Conservation (phyloP, 2,113 vertebrate species). For the Nerophis ophidion region DNA sequence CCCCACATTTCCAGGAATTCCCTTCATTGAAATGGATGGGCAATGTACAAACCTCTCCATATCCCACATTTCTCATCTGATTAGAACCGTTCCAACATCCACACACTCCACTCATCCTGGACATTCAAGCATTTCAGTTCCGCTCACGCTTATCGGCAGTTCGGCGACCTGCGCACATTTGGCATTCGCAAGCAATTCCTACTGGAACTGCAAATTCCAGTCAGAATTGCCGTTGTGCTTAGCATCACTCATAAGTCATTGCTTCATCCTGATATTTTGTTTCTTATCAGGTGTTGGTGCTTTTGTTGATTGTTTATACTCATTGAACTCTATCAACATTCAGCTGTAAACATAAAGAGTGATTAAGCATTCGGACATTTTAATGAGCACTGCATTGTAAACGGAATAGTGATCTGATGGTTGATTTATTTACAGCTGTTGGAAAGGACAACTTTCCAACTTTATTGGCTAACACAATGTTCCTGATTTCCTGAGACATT, state of each 20-base stretch:
- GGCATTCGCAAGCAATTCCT: too few species aligned
- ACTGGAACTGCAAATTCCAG: too few species aligned
- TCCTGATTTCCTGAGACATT: not conserved
- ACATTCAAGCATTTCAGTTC: too few species aligned
- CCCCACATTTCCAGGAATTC: too few species aligned
- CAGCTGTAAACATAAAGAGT: slow-evolving; percentile 8
- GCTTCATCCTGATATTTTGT: not conserved
- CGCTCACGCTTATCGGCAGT: too few species aligned
- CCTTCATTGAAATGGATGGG: too few species aligned
- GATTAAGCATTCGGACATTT: slow-evolving; percentile 35
- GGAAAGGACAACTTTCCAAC: not conserved
- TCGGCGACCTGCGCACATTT: too few species aligned
- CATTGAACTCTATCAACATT: not conserved
- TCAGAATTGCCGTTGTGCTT: not conserved
- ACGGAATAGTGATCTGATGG: slow-evolving; percentile 36
- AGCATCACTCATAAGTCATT: not conserved
- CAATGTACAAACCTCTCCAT: too few species aligned
- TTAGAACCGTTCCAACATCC: too few species aligned
- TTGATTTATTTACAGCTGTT: slow-evolving; percentile 26
- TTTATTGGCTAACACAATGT: not conserved
- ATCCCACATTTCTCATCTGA: too few species aligned
- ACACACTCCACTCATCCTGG: too few species aligned
- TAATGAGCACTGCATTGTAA: slow-evolving; percentile 29
- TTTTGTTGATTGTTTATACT: slow-evolving; percentile 13
- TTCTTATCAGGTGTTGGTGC: not conserved